A percentile compares a stretch with the other conserved stretches of the same genome.
These are phyloP conservation scores for Chloropsis cyanopogon DNA, from an alignment of 2,113 vertebrate species.

Conservation along the genomic window DNA sequence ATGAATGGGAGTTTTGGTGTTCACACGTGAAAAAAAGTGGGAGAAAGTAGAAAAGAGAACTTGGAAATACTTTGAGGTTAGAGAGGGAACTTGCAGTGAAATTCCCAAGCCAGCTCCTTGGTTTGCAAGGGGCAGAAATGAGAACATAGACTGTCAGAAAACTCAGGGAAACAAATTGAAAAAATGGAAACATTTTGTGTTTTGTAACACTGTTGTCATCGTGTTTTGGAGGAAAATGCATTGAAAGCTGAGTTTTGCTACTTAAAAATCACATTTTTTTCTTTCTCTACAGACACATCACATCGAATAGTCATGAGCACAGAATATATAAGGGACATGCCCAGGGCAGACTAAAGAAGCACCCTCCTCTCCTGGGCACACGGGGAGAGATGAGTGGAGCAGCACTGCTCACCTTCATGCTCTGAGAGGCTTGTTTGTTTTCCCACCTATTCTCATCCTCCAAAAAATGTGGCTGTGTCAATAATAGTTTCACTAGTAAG, in stretches of 20 bases:
- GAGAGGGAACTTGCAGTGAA: background rate
- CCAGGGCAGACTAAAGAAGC: background rate
- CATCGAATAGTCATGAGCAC: background rate
- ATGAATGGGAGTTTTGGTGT: background rate
- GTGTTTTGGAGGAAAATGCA: background rate
- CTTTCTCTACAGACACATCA: background rate
- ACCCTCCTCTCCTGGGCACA: background rate
- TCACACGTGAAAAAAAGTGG: background rate
- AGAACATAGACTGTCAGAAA: background rate
- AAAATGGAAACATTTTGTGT: background rate
- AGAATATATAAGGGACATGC: background rate
- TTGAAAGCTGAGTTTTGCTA: background rate
- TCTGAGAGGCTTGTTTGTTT: background rate
- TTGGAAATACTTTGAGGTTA: background rate
- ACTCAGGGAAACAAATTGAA: background rate
- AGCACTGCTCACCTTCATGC: background rate
- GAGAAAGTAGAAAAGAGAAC: background rate
- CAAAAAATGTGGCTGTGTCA: background rate
- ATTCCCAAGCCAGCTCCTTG: background rate
- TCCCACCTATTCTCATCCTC: background rate
- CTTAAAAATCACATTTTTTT: background rate
- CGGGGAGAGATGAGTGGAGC: background rate
- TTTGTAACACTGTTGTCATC: background rate
- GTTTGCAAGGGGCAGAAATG: background rate
- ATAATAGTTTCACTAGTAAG: background rate